Evolutionary conservation across 37 sponge, comb jelly and placozoan species (phyloP), one percentile per base, ranked within the genome.

Genomic region (Axinella damicornis): DNA sequence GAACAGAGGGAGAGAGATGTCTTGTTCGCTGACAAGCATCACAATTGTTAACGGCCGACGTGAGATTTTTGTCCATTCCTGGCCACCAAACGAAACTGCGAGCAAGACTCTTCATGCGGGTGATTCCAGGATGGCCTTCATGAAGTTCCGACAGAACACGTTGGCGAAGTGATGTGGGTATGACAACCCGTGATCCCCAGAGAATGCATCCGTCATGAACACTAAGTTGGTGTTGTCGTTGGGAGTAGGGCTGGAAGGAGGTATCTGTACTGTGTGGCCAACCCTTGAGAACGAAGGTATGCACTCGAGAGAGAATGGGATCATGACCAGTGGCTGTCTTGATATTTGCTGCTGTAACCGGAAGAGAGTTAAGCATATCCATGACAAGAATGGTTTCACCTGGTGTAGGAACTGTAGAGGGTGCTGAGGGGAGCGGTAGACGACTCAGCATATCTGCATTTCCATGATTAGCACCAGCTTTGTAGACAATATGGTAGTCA

Each of bases 11-110:
- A 9, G 85, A 76, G 1, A 68, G 62, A 5, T 57, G 25, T 53
- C 53, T 36, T 14, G 31, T 21, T n/a, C 25, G 0, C 6, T 74
- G 76, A 59, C 85, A 84, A 36, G 34, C 33, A 0, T 63, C 35
- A 65, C 85, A 84, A 12, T 0, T 5, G 27, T 38, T 84, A 2
- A 84, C 85, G 0, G 1, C 19, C 1, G 15, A 0, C 76, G 74
- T 76, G 1, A 84, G 34, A 57, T 75, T 67, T 18, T 28, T 0
- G 39, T 84, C 85, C 33, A 84, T 84, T 31, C 76, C 76, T 24
- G 85, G 85, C 85, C 85, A 84, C 85, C 85, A 84, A 0, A 71
- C 85, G 1, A 28, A 35, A 19, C 85, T 67, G 32, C 85, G 31
- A 22, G 85, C 76, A 16, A 84, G 33, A 5, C 55, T 36, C 76